phyloP scores from a whole-genome alignment of 2,113 vertebrate species.

The Dicrurus megarhynchus region DNA sequence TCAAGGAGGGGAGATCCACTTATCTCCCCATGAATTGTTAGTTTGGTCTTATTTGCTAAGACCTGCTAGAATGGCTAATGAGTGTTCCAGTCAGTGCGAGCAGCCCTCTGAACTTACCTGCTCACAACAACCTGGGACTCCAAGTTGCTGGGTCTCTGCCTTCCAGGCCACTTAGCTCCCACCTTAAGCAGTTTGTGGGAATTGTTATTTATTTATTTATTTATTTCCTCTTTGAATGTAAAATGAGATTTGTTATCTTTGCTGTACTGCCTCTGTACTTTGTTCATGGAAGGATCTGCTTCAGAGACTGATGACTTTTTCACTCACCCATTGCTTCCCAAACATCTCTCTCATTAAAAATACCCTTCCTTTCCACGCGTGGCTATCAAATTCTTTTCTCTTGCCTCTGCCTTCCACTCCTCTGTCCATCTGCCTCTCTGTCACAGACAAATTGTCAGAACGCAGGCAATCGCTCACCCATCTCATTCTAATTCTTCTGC shows the following conservation, averaged over 20 bases:
- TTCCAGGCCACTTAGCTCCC: not conserved
- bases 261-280: not conserved
- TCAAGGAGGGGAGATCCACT: not conserved
- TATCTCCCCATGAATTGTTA: not conserved
- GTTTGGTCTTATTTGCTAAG: not conserved
- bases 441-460: not conserved
- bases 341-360: not conserved
- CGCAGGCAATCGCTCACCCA: not conserved
- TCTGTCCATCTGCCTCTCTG: not conserved
- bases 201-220: not conserved
- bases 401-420: not conserved
- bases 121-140: not conserved
- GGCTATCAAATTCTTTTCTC: not conserved
- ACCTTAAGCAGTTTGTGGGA: too few relatives aligned
- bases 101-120: not conserved
- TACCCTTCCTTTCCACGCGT: not conserved
- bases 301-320: not conserved
- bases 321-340: not conserved
- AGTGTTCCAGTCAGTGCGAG: not conserved
- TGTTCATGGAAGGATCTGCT: not conserved
- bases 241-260: not conserved
- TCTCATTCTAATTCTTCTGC: not conserved
- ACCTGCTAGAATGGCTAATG: not conserved
- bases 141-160: not conserved
- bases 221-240: not conserved